phyloP scores from a whole-genome alignment of 2,888 invertebrate species.

The Bembecia ichneumoniformis region DNA sequence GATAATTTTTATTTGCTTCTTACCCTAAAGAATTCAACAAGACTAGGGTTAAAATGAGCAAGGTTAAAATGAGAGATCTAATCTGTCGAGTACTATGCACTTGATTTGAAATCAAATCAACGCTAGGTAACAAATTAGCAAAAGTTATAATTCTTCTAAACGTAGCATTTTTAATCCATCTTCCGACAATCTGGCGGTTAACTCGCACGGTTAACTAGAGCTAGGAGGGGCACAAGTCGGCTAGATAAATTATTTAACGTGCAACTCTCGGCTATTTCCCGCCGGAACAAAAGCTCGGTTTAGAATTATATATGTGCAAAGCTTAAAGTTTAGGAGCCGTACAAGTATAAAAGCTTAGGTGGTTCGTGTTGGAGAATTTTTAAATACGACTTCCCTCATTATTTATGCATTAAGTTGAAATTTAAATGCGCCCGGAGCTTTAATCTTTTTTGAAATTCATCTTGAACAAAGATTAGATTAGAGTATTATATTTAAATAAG shows the following conservation, averaged over 20 bases:
- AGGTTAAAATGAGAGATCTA: too few species aligned
- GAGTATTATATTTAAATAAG: neutral
- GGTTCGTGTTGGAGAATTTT: constrained; percentile 14
- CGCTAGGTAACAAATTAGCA: too few species aligned
- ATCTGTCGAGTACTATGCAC: too few species aligned
- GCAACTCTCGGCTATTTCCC: constrained; percentile 67
- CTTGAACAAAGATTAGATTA: neutral
- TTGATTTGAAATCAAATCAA: too few species aligned
- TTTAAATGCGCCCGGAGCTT: neutral
- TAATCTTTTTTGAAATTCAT: neutral
- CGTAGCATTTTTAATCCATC: neutral
- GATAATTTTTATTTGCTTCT: too few species aligned
- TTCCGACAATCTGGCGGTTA: constrained; percentile 1
- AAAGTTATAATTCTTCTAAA: too few species aligned
- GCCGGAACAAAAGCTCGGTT: constrained; percentile 64
- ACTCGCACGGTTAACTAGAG: constrained; percentile 30
- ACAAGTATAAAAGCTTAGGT: constrained; percentile 71
- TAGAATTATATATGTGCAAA: constrained; percentile 70
- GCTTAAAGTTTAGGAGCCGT: constrained; percentile 72
- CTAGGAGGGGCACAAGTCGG: constrained; percentile 14
- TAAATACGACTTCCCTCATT: neutral
- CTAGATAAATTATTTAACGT: constrained; percentile 53
- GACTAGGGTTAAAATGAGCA: too few species aligned
- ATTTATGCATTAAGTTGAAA: neutral
- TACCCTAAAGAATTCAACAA: too few species aligned